Conservation (phyloP, 2,113 vertebrate species). For the Channa argus region DNA sequence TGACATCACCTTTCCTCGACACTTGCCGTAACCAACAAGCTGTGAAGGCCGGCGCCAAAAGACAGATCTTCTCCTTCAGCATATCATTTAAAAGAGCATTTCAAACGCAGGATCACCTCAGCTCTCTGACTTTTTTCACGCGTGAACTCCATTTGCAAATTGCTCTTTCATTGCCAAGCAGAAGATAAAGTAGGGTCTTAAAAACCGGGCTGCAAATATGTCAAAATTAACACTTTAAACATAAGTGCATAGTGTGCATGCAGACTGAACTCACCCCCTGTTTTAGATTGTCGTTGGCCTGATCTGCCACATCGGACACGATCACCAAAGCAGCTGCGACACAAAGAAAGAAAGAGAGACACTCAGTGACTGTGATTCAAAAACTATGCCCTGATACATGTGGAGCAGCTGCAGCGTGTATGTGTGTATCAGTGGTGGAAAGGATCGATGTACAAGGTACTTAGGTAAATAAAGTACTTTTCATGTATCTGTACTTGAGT, state of each 20-base stretch:
- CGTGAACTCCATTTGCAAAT: slow-evolving; percentile 35
- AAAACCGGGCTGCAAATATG: slow-evolving; percentile 20
- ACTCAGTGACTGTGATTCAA: slow-evolving; percentile 26
- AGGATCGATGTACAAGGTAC: too few species aligned
- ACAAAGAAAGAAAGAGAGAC: slow-evolving; percentile 56
- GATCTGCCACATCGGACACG: slow-evolving; percentile 91
- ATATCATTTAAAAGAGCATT: slow-evolving; percentile 37
- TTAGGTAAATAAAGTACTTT: too few species aligned
- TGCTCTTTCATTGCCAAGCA: slow-evolving; percentile 42
- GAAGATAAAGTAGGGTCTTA: slow-evolving; percentile 32
- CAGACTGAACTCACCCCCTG: slow-evolving; percentile 90
- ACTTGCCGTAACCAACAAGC: slow-evolving; percentile 52
- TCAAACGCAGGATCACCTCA: slow-evolving; percentile 27
- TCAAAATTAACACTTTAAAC: slow-evolving; percentile 31
- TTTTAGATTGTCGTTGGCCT: slow-evolving; percentile 92
- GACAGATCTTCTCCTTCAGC: slow-evolving; percentile 51
- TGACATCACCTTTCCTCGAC: slow-evolving; percentile 69
- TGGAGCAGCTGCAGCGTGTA: slow-evolving; percentile 28
- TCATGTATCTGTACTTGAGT: too few species aligned
- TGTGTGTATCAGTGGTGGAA: background rate
- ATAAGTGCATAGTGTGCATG: slow-evolving; percentile 20
- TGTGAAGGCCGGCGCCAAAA: slow-evolving; percentile 28
- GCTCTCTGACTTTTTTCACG: slow-evolving; percentile 48
- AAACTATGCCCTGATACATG: background rate
- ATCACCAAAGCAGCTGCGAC: slow-evolving; percentile 90